Percentiles rank a stretch among this genome's conserved stretches.
phyloP scores from a whole-genome alignment of 2,888 invertebrate species.

The Drosophila pseudotalamancana region DNA sequence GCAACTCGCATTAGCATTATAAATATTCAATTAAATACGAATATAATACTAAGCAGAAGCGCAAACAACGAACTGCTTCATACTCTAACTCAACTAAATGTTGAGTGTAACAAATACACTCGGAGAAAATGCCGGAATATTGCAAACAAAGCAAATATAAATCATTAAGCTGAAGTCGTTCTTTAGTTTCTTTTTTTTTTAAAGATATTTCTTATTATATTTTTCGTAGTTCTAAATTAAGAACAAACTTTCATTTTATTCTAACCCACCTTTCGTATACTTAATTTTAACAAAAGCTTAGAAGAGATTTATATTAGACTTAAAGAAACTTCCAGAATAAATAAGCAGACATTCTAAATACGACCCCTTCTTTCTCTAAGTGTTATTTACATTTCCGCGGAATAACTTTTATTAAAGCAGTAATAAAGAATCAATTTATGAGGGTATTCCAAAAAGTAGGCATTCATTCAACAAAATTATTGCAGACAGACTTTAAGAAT shows the following conservation, averaged over 20 bases:
- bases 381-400: not conserved
- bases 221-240: too few species aligned
- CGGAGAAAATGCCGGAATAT: not conserved
- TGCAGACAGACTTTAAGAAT: constrained; percentile 36
- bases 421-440: not conserved
- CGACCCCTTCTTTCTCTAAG: not conserved
- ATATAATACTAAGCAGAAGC: constrained; percentile 45
- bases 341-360: too few species aligned
- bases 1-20: constrained; percentile 53
- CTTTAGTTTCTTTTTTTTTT: too few species aligned
- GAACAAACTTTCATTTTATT: too few species aligned
- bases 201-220: too few species aligned
- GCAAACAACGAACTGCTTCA: not conserved
- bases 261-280: too few species aligned
- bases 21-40: constrained; percentile 72
- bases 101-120: not conserved
- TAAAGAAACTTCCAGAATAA: too few species aligned
- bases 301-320: too few species aligned
- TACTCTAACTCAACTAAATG: constrained; percentile 1
- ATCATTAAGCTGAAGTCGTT: too few species aligned
- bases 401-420: not conserved
- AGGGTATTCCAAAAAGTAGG: constrained; percentile 22
- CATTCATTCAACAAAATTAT: constrained; percentile 13
- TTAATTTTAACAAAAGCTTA: too few species aligned
- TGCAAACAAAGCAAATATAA: not conserved